Conservation (phyloP, 1,140 invertebrate genomes). For the Neodiprion pinetum region DNA sequence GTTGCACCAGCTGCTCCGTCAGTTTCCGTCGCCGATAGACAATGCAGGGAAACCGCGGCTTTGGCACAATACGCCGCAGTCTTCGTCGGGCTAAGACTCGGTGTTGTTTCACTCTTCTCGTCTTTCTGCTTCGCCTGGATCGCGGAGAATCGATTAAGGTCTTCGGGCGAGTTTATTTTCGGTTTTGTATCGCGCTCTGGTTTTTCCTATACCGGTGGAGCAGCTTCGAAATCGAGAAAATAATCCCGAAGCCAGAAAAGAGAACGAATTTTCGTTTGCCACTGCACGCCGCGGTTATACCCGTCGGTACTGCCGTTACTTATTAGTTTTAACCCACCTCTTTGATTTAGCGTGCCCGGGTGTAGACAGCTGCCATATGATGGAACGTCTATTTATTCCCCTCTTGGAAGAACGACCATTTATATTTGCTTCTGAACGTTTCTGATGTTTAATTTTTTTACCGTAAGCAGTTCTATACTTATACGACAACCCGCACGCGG, state of each 20-base stretch:
- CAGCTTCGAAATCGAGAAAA: too few species aligned
- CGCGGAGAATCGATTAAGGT: not conserved
- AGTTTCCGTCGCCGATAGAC: conserved; percentile 4
- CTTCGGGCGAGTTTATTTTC: not conserved
- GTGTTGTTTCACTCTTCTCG: not conserved
- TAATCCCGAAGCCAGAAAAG: too few species aligned
- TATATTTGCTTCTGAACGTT: conserved; percentile 28
- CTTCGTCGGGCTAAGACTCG: not conserved
- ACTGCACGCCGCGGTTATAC: not conserved
- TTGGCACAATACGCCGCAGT: not conserved
- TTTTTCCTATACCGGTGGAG: not conserved
- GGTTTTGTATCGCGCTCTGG: too few species aligned
- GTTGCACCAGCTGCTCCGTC: conserved; percentile 6
- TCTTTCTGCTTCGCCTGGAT: not conserved
- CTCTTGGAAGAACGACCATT: conserved; percentile 34
- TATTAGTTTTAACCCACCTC: conserved; percentile 16
- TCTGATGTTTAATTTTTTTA: conserved; percentile 8
- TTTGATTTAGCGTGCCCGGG: conserved; percentile 36
- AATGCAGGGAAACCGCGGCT: not conserved
- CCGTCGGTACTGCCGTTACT: not conserved
- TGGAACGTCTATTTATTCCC: conserved; percentile 36
- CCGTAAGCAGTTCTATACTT: not conserved
- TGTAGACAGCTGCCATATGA: conserved; percentile 38
- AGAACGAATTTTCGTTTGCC: too few species aligned
- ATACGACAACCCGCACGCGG: not conserved